Evolutionary conservation across 2,797 vertebrate genomes (phyloP).

Genomic region (Numenius phaeopus): DNA sequence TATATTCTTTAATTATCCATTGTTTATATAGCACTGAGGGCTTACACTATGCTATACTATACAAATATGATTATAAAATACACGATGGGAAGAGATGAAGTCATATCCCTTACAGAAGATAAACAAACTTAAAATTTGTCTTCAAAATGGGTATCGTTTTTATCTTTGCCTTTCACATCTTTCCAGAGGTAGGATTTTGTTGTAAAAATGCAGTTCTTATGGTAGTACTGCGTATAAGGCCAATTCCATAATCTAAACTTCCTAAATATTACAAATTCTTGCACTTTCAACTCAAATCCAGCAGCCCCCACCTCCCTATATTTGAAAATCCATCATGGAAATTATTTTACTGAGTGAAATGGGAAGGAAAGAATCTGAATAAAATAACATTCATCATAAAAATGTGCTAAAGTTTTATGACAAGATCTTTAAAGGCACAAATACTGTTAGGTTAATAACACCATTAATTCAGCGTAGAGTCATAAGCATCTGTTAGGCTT

Average conservation of each 20-base stretch:
- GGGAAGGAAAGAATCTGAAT: neutral
- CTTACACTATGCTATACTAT: neutral
- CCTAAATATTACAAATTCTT: neutral
- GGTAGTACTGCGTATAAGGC: neutral
- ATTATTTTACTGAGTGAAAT: neutral
- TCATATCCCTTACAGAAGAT: neutral
- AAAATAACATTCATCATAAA: neutral
- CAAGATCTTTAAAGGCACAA: neutral
- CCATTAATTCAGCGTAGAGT: neutral
- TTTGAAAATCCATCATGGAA: neutral
- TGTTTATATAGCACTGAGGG: neutral
- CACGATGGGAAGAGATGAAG: neutral
- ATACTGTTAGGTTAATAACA: neutral
- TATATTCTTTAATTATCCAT: neutral
- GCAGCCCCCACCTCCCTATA: neutral
- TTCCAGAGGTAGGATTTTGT: neutral
- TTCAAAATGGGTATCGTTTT: neutral
- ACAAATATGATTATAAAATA: neutral
- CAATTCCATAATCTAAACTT: neutral
- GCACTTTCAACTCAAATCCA: neutral
- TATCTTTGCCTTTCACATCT: neutral
- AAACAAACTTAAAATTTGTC: neutral
- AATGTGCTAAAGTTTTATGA: neutral
- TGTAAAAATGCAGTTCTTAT: neutral
- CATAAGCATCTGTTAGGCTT: neutral